Base-by-base conservation (phyloP, 2,797 vertebrate genomes). In the Tiaroga cobitis region DNA sequence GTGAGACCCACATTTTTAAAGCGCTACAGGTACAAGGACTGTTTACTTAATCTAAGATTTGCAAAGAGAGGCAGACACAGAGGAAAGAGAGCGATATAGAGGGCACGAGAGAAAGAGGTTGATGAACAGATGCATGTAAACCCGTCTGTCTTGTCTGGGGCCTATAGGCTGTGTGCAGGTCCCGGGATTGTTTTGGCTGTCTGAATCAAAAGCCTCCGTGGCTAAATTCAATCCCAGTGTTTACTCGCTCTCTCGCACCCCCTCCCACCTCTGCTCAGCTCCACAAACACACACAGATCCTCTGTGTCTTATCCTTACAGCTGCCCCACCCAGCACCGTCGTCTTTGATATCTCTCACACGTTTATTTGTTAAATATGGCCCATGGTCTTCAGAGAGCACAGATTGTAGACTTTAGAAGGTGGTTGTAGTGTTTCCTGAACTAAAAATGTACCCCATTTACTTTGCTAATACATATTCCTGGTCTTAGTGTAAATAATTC, bases 271-370 rank as follows among this genome's bases (percentile, higher is more conserved):
- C 81, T 74, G 59, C 69, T 86, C 34, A 34, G 43, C 79, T 81
- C 74, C 68, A 83, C 75, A 86, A 18, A 88, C 91, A 81, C 82
- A 87, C 90, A 93, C 90, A 91, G 87, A 93, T 85, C 56, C 83
- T 72, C 76, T 86, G 77, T 88, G 76, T 88, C 87, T 89, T 73
- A 51, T 84, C 83, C 87, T 70, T 85, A 70, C 29, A 79, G 46
- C 70, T 73, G 77, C 82, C 80, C 59, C 82, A 83, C 68, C 86
- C 86, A 78, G 49, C 43, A 3, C 32, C 41, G 9, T 43, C 26
- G 41, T 85, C 29, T 70, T 43, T 76, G 41, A 49, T n/a, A 15
- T 54, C 9, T 34, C 72, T 26, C 32, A 77, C 16, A 29, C 9
- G 9, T 54, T 54, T 76, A 74, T 39, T 51, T 2, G 63, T 18